Base-by-base conservation (phyloP, 2,888 invertebrate genomes). In the Erebia palarica region DNA sequence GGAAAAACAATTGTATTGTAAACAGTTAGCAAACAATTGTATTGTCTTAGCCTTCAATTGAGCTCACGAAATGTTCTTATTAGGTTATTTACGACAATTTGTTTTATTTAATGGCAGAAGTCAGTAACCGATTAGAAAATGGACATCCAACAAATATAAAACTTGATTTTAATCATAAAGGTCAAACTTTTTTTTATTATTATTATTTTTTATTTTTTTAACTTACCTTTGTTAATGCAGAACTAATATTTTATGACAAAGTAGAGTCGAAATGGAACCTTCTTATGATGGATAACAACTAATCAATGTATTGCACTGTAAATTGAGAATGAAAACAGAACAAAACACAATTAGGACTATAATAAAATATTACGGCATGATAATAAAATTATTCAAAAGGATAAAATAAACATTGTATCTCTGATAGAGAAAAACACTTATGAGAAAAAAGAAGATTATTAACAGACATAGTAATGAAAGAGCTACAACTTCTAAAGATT, bases 1-100 rank as follows among this genome's bases (percentile, higher is more conserved):
- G 67, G 67, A 59, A 67, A 65, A 59, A 51, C 36, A 49, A 60
- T 60, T 60, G 59, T 51, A 59, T 60, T 67, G 57, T 59, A 18
- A 59, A 16, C 58, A 66, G 44, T n/a, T n/a, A n/a, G n/a, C n/a
- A n/a, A n/a, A n/a, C n/a, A n/a, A n/a, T n/a, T n/a, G n/a, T 47
- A 65, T 36, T 42, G 27, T 18, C 51, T n/a, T 51, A 59, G 59
- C 67, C 67, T 67, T 67, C 59, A 67, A 36, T 53, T 36, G 53
- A 53, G 36, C 53, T 66, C 65, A 59, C 59, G 59, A 67, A 67
- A 57, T 57, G 47, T 47, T 44, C 51, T 53, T 36, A 65, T 65
- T 42, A 65, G 36, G 53, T 53, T 14, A 14, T 53, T 64, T 42
- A n/a, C 11, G 10, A 42, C 53, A 14, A 2, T 21, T 21, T 21